Evolutionary conservation across 2,888 invertebrate genomes (phyloP), one percentile per base, ranked within the genome.

Genomic region (Megastigmus dorsalis): DNA sequence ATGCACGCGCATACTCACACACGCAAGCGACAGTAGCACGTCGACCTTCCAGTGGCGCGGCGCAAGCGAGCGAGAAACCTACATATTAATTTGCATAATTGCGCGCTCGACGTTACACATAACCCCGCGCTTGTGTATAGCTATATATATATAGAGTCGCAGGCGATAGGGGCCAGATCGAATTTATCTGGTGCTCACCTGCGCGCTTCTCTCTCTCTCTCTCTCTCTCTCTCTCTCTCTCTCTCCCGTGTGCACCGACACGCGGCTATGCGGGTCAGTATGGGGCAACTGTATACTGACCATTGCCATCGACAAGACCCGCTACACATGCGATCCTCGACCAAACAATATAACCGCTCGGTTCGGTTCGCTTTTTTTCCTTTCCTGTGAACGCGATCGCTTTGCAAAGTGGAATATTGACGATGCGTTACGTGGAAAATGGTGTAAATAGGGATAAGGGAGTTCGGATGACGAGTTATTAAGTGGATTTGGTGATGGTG

Each of bases 121-220:
- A 75, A 79, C 72, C 81, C 79, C 79, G 60, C 71, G 78, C 55
- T 18, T 38, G n/a, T n/a, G n/a, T n/a, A n/a, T n/a, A n/a, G n/a
- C n/a, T n/a, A n/a, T n/a, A 38, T 38, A 57, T 9, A 7, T 15
- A 59, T 26, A 43, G 45, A 43, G 26, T 36, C 65, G 9, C 36
- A n/a, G 15, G 23, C 13, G 79, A 88, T 87, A 84, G 84, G 87
- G 88, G 88, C 84, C 84, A 86, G 87, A 87, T 88, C 86, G 85
- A 86, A 87, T 87, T 87, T 87, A 87, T 87, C 86, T 82, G 84
- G 83, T 84, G 84, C 86, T 87, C 86, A 87, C 87, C 88, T 88
- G 88, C 86, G 33, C 38, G 50, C 80, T n/a, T n/a, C n/a, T n/a
- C n/a, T n/a, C n/a, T n/a, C n/a, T n/a, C n/a, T n/a, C n/a, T n/a